Base-by-base conservation (phyloP, 2,797 vertebrate species). In the Sebastes miniatus region DNA sequence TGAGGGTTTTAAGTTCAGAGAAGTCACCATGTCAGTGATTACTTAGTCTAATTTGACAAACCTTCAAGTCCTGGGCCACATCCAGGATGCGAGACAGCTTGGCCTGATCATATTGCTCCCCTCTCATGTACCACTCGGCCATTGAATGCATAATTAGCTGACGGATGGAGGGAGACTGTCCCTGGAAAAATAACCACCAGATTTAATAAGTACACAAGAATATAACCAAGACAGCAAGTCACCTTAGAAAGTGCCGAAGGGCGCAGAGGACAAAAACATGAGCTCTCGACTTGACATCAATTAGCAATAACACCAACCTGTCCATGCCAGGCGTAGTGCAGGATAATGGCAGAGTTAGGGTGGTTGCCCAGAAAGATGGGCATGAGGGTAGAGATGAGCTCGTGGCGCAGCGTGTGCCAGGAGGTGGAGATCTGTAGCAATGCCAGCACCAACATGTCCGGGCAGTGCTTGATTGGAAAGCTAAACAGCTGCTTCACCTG, bases 91-190 rank as follows among this genome's bases (percentile, higher is more conserved):
- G 97, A 70, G 99, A 99, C 87, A 99, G 88, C 93, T 99, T 99
- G 81, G 99, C 98, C 94, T 99, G 99, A 89, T 99, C 99, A 57
- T 99, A 99, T 93, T 99, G 99, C 79, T 99, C 99, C 70, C 98
- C 99, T 94, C 98, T 96, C 98, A 99, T 99, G 94, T 99, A 99
- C 99, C 99, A 99, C 91, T 99, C 99, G 71, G 99, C 99, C 99
- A 99, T 99, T 2, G 99, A 99, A 95, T 99, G 99, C 99, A 99
- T 99, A 91, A 99, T 99, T 59, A 99, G 96, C 93, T 99, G 98
- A 82, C 99, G 99, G 90, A 99, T 99, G 22, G 99, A 99, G 78
- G 99, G 99, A 95, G 99, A 99, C 94, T 99, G 99, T 87, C 99
- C 99, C 94, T 94, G 69, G 4, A 61, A 79, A 43, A 66, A 50